Evolutionary conservation across 2,113 vertebrate species (phyloP), one percentile per base, ranked within the genome.

Genomic region (Odocoileus virginianus): DNA sequence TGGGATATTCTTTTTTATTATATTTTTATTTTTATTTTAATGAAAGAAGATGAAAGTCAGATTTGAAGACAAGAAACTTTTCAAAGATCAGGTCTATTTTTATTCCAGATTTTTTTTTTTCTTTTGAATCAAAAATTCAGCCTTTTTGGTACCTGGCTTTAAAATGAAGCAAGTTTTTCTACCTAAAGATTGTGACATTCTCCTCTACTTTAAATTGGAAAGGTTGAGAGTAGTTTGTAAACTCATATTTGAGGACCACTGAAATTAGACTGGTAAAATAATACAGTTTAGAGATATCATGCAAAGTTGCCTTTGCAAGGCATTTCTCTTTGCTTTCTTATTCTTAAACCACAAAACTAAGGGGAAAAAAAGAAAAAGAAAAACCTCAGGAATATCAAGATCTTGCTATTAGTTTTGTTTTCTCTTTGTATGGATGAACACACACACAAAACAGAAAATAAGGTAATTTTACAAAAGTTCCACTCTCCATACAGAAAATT

Each of bases 41-140:
- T 43, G 81, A 85, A 67, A 91, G 30, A 82, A 36, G 88, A 83
- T 55, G 50, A 71, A 95, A 89, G 58, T 91, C 91, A 96, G 30
- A 94, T 91, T 89, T 96, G 36, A 97, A 92, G 76, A 89, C 19
- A 64, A 89, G 57, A 60, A 40, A 84, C 28, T 87, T 87, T 81
- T 95, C 76, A 97, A 94, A 96, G 92, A 78, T 92, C 47, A 88
- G 21, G 0, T 81, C 47, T 96, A 90, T 90, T 97, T 97, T 94
- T 90, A 87, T 95, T 92, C 55, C 50, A 74, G 76, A 54, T 10
- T 57, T 71, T 47, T 36, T 36, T 61, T 76, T 83, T 64, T 52
- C 64, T 36, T 82, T 90, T 45, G 6, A 2, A 82, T 58, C 6
- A 61, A 94, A 87, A 92, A 36, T 91, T 84, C 14, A 76, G 28